Evolutionary conservation across 2,113 vertebrate species (phyloP).

Genomic region (Grus americana): DNA sequence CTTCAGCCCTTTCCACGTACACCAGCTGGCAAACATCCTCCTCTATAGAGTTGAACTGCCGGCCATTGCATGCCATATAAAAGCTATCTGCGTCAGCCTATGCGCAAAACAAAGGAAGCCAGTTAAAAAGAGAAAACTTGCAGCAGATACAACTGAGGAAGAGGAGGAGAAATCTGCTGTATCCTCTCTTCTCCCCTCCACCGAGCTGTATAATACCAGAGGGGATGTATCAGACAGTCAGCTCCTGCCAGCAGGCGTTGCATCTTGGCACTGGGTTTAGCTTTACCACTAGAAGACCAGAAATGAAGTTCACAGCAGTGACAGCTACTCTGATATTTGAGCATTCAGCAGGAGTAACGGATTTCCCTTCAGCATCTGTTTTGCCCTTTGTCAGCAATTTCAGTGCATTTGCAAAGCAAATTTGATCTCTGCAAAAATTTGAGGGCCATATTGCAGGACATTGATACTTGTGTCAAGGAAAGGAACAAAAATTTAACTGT

Average conservation of each 20-base stretch:
- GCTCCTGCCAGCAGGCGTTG: not conserved
- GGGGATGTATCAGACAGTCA: not conserved
- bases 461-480: not conserved
- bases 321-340: not conserved
- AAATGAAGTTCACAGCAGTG: not conserved
- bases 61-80: slow-evolving; percentile 91
- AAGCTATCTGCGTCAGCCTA: slow-evolving; percentile 96
- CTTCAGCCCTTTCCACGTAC: slow-evolving; percentile 95
- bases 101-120: not conserved
- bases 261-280: not conserved
- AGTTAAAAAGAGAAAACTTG: not conserved
- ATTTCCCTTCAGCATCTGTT: not conserved
- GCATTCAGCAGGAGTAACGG: not conserved
- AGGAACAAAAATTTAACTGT: not conserved
- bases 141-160: not conserved
- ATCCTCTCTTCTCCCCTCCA: not conserved
- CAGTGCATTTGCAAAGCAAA: not conserved
- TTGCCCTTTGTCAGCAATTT: not conserved
- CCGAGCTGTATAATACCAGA: not conserved
- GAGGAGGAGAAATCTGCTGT: not conserved
- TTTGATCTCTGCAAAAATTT: not conserved
- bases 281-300: not conserved
- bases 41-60: slow-evolving; percentile 97
- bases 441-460: not conserved
- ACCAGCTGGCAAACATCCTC: slow-evolving; percentile 96